Evolutionary conservation across 2,797 vertebrate genomes (phyloP), one percentile per base, ranked within the genome.

Genomic region (Galagoides demidoff): DNA sequence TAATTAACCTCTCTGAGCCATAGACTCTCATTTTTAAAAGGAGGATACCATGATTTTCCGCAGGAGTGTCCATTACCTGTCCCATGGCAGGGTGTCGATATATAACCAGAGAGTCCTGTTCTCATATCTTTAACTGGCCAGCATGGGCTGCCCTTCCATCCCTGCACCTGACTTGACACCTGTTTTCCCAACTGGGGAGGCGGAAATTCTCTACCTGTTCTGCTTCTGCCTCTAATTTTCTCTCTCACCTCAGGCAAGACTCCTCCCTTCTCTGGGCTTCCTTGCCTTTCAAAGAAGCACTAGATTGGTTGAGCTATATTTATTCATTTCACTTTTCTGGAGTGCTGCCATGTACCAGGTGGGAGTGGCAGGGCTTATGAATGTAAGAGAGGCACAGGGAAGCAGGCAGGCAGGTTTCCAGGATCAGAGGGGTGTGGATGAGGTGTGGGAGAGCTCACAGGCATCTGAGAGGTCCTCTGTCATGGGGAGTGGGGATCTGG

Each of bases 261-360:
- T 39, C n/a, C 6, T 23, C 12, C 22, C 31, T 45, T 34, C 23
- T 37, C 74, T 49, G 93, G 81, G 61, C 83, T 12, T 76, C 66
- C 55, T 84, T 45, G 13, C 4, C 45, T 71, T 16, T 55, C 1
- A 6, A 19, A 39, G 81, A 74, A 76, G 74, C 17, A 11, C 34
- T 31, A 23, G 52, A n/a, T 3, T 4, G 27, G n/a, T 2, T 2
- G 34, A 11, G 25, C 25, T 55, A 19, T 9, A 13, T 23, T 23
- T 22, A 16, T 2, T 23, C 27, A 2, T 6, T 16, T 20, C 9
- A 13, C 5, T 0, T 70, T 57, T 59, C 71, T 31, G 52, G 43
- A 68, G 68, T 27, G 23, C 70, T 10, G 16, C 61, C 20, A 0
- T 0, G 2, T 0, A 1, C 29, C 39, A 0, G 7, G 5, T 4